These are phyloP conservation scores for Periparus ater DNA, from an alignment of 2,797 vertebrate genomes.

Conservation along the genomic window DNA sequence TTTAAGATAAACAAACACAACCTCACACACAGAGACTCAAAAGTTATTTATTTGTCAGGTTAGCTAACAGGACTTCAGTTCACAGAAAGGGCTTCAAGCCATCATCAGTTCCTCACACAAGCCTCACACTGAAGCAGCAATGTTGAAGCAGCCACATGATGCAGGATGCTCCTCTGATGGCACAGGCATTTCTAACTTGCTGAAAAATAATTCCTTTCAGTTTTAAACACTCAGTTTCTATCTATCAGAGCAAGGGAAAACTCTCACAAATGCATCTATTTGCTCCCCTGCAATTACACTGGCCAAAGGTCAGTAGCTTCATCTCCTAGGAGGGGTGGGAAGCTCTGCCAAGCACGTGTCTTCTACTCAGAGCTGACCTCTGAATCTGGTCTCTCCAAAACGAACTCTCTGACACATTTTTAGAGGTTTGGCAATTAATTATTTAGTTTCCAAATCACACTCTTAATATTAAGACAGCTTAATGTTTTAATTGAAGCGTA, in stretches of 20 bases:
- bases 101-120: background rate
- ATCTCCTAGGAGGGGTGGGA: background rate
- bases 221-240: background rate
- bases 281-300: rapidly evolving
- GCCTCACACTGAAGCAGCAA: background rate
- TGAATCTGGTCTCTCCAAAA: background rate
- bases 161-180: background rate
- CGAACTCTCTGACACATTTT: background rate
- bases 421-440: background rate
- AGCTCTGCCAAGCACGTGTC: background rate
- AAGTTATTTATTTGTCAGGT: slow-evolving; percentile 6
- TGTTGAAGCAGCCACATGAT: background rate
- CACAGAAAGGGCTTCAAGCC: background rate
- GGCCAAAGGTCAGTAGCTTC: background rate
- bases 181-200: background rate
- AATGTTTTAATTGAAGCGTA: background rate
- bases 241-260: background rate
- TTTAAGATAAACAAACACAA: background rate
- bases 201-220: background rate
- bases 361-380: background rate
- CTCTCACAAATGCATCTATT: background rate
- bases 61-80: background rate
- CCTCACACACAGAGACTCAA: background rate
- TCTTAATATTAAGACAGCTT: background rate
- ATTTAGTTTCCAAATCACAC: background rate